Evolutionary conservation across 2,888 invertebrate species (phyloP).

Genomic region (Bimastos eiseni): DNA sequence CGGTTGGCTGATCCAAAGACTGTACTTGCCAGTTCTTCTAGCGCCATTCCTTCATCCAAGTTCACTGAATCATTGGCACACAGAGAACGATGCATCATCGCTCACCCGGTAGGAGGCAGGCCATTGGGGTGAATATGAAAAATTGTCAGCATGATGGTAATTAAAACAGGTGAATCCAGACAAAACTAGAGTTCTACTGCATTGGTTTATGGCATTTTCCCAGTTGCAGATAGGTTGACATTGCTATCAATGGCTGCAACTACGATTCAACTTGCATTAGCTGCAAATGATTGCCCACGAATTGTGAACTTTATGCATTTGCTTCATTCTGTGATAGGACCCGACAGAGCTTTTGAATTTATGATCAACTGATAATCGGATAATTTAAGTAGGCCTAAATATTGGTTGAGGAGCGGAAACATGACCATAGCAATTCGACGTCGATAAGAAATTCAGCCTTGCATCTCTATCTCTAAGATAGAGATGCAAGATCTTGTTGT

Average conservation of each 20-base stretch:
- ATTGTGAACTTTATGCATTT: background rate
- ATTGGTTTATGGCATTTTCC: background rate
- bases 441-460: background rate
- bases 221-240: background rate
- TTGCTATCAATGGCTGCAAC: background rate
- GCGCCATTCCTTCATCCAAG: constrained; percentile 84
- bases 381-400: background rate
- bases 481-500: too few species aligned
- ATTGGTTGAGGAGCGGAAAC: background rate
- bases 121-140: too few species aligned
- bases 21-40: constrained; percentile 87
- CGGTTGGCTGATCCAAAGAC: constrained; percentile 63
- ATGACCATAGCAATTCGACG: background rate
- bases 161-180: background rate
- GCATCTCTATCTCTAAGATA: background rate
- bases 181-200: background rate
- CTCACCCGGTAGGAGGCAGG: constrained; percentile 76
- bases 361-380: too few species aligned
- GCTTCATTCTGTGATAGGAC: background rate
- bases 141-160: background rate
- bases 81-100: constrained; percentile 65
- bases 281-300: background rate
- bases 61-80: constrained; percentile 81
- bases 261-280: background rate
- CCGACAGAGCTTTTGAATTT: background rate